These are phyloP conservation scores for Micropterix aruncella DNA, from an alignment of 2,888 invertebrate genomes.

Conservation along the genomic window DNA sequence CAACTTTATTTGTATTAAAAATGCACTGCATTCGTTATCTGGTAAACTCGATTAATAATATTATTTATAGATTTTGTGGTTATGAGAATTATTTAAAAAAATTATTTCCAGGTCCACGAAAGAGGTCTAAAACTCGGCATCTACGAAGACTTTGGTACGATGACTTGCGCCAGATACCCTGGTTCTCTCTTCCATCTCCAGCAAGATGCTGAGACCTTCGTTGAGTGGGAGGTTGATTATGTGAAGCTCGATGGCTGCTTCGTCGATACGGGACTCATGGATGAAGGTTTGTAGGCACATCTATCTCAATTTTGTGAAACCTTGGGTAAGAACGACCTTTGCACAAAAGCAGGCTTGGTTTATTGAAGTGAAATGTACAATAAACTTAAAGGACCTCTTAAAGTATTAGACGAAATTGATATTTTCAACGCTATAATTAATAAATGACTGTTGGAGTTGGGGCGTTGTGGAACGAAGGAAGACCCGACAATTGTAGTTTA, in stretches of 20 bases:
- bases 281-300: slow-evolving; percentile 23
- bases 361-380: too few relatives aligned
- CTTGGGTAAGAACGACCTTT: too few relatives aligned
- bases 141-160: slow-evolving; percentile 66
- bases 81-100: neutral
- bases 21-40: too few relatives aligned
- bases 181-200: slow-evolving; percentile 53
- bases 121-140: slow-evolving; percentile 67
- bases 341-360: too few relatives aligned
- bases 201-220: slow-evolving; percentile 58
- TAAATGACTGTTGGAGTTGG: too few relatives aligned
- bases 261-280: slow-evolving; percentile 40
- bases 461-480: too few relatives aligned
- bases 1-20: too few relatives aligned
- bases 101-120: slow-evolving; percentile 49
- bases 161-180: slow-evolving; percentile 68
- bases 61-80: neutral
- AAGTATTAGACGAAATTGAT: too few relatives aligned
- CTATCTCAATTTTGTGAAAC: too few relatives aligned
- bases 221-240: slow-evolving; percentile 69
- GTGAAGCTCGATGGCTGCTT: slow-evolving; percentile 75
- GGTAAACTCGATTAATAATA: neutral
- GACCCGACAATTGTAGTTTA: too few relatives aligned
- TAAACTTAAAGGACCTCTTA: too few relatives aligned
- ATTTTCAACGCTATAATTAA: too few relatives aligned